Evolutionary conservation across 2,797 vertebrate genomes (phyloP).

Genomic region (Gambelia wislizenii): DNA sequence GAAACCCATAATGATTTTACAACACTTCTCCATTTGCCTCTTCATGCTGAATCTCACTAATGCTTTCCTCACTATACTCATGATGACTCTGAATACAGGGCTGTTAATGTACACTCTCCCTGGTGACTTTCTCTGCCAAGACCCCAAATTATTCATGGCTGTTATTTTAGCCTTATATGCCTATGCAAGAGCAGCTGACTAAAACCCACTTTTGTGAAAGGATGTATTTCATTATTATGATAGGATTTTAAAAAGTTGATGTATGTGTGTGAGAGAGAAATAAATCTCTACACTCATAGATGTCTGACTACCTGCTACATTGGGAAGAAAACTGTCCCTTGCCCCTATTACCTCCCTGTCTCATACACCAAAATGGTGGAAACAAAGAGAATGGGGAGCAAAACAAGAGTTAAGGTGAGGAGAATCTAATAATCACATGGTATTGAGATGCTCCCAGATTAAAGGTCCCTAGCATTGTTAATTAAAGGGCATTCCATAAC

Average conservation of each 20-base stretch:
- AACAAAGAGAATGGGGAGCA: not conserved
- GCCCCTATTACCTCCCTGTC: not conserved
- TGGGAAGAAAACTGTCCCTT: not conserved
- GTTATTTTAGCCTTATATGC: not conserved
- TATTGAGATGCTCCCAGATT: not conserved
- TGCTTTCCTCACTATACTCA: not conserved
- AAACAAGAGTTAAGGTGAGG: not conserved
- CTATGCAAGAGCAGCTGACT: not conserved
- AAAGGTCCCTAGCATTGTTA: not conserved
- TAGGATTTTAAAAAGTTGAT: not conserved
- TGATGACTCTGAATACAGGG: not conserved
- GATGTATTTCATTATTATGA: not conserved
- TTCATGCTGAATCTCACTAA: not conserved
- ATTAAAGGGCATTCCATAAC: not conserved
- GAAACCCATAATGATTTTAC: not conserved
- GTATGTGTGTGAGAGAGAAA: not conserved
- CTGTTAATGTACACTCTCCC: conserved; percentile 9
- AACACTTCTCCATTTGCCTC: not conserved
- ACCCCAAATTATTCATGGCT: conserved; percentile 5
- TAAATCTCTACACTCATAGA: not conserved
- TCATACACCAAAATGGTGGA: not conserved
- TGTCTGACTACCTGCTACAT: not conserved
- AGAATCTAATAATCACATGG: not conserved
- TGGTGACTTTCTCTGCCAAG: conserved; percentile 2
- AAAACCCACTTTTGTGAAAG: not conserved